phyloP scores from a whole-genome alignment of 1,140 invertebrate genomes.

The Pogonus chalceus region DNA sequence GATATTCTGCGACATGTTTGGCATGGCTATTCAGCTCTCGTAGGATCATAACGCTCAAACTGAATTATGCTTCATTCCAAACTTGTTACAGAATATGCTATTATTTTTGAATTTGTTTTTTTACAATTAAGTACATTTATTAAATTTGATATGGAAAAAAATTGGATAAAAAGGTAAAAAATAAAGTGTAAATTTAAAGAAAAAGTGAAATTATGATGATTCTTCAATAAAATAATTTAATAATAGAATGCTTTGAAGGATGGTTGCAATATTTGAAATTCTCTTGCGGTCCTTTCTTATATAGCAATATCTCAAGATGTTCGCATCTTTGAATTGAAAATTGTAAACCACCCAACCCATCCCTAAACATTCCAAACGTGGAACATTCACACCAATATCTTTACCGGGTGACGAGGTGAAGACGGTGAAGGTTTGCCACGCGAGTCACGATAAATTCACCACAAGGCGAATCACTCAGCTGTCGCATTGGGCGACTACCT shows the following conservation, averaged over 20 bases:
- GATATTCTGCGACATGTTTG: too few relatives aligned
- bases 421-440: neutral
- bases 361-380: conserved; percentile 19
- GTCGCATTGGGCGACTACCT: neutral
- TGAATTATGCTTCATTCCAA: too few relatives aligned
- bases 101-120: too few relatives aligned
- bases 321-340: conserved; percentile 28
- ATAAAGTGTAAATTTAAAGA: too few relatives aligned
- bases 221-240: conserved; percentile 2
- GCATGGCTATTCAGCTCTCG: too few relatives aligned
- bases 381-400: conserved; percentile 29
- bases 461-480: neutral
- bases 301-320: conserved; percentile 29
- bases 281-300: conserved; percentile 22
- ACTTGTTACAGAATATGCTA: too few relatives aligned
- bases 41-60: too few relatives aligned
- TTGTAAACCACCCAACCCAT: conserved; percentile 27
- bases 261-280: conserved; percentile 24
- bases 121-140: too few relatives aligned
- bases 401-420: neutral
- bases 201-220: too few relatives aligned
- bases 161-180: too few relatives aligned
- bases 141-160: too few relatives aligned
- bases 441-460: neutral
- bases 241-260: neutral